Base-by-base conservation (phyloP, 2,797 vertebrate species). In the Hemitrygon akajei region DNA sequence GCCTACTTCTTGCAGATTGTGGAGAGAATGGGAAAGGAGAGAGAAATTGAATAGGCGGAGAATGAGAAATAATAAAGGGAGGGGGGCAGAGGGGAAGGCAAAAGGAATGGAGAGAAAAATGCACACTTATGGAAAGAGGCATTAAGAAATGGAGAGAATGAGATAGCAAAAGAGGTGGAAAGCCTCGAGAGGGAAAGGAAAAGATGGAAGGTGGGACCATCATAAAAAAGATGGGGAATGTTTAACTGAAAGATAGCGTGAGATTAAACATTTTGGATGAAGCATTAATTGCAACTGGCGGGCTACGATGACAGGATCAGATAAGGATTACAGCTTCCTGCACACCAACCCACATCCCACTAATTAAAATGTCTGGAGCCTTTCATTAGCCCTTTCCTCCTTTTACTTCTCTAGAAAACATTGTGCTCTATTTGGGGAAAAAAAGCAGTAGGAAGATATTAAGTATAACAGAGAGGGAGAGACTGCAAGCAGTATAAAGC, bases 351-450 rank as follows among this genome's bases (percentile, higher is more conserved):
- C 60, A 66, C n/a, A 22, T 18, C 34, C 60, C 66, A 22, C 86
- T 89, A 69, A 89, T 89, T 89, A 89, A 89, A 89, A 89, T 89
- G 66, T 66, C 60, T 89, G 60, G 63, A 89, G 86, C 63, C 86
- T 89, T 89, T 89, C 86, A 89, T 89, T 89, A 89, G 60, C 63
- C 3, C 60, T 37, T 66, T 69, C 60, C 63, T 89, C 20, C 18
- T 89, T 37, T 66, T 66, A 12, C 7, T 66, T 66, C 60, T 22
- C 86, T 69, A 37, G 7, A 20, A 89, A 89, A 89, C 9, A 16
- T 69, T 89, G 66, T 89, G 63, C 69, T 89, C 18, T 69, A 69
- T 34, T 69, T 18, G 60, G 47, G 4, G 4, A 47, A 47, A 47
- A 66, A 89, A n/a, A 66, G 66, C 84, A 87, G 66, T 37, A 9